Conservation (phyloP, 2,113 vertebrate genomes). For the Myrmophylax atrothorax region DNA sequence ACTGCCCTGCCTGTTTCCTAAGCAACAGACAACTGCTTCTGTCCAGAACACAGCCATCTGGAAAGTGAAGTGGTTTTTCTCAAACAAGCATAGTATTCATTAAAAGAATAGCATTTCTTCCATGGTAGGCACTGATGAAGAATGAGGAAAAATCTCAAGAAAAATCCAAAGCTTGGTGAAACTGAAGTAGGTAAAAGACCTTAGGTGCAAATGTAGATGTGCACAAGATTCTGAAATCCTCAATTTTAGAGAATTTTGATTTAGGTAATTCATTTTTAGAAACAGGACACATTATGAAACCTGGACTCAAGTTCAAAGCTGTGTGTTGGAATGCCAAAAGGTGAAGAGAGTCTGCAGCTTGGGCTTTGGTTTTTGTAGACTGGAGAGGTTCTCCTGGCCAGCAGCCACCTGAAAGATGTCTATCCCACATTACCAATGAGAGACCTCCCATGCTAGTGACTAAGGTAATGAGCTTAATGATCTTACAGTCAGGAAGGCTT, state of each 20-base stretch:
- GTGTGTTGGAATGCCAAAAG: background rate
- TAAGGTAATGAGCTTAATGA: background rate
- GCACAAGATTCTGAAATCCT: background rate
- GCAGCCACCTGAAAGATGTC: background rate
- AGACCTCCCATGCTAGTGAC: background rate
- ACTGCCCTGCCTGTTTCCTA: background rate
- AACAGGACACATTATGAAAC: background rate
- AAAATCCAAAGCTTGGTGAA: background rate
- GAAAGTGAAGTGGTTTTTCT: background rate
- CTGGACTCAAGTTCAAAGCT: background rate
- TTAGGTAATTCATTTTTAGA: background rate
- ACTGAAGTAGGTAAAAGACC: background rate
- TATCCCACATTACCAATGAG: background rate
- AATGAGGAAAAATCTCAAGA: background rate
- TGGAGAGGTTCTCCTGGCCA: background rate
- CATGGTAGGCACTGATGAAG: background rate
- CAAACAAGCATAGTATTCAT: background rate
- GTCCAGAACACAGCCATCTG: background rate
- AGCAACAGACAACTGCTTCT: background rate
- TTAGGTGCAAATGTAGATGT: background rate
- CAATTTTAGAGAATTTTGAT: background rate
- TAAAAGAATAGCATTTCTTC: background rate
- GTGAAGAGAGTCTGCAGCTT: background rate
- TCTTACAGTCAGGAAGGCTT: background rate
- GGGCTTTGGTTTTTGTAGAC: background rate